Evolutionary conservation across 2,113 vertebrate genomes (phyloP).

Genomic region (Diglossa brunneiventris): DNA sequence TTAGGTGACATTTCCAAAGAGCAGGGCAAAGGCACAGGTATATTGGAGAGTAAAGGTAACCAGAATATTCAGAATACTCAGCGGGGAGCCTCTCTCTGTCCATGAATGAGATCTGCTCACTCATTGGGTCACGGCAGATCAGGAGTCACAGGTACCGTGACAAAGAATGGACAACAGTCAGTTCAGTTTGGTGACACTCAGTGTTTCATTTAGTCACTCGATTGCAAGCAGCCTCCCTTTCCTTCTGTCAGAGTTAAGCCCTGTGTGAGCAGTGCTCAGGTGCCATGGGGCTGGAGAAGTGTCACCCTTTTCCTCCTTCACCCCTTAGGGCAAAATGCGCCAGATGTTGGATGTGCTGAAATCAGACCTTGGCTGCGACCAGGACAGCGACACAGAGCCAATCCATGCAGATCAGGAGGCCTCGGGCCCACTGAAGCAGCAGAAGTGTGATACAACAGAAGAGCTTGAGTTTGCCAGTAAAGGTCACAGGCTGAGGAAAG

Average conservation of each 20-base stretch:
- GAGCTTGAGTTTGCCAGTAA: neutral
- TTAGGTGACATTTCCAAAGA: neutral
- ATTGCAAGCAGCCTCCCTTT: neutral
- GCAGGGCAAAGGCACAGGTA: neutral
- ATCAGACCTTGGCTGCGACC: conserved; percentile 50
- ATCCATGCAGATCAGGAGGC: neutral
- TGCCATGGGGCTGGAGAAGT: neutral
- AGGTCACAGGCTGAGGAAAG: neutral
- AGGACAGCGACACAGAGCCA: neutral
- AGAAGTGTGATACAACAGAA: neutral
- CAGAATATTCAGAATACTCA: neutral
- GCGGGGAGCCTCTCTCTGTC: neutral
- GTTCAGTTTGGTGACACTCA: neutral
- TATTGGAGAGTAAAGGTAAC: neutral
- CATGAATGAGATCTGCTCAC: neutral
- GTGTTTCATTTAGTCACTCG: neutral
- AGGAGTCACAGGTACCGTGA: neutral
- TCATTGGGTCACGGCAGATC: neutral
- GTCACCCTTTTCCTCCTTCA: neutral
- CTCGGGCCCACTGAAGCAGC: neutral
- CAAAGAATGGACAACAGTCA: neutral
- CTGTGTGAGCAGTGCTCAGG: neutral
- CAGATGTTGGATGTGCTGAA: conserved; percentile 68
- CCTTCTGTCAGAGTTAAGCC: neutral
- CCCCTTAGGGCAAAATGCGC: conserved; percentile 73